Evolutionary conservation across 2,797 vertebrate species (phyloP), one percentile per base, ranked within the genome.

Genomic region (Helarctos malayanus): DNA sequence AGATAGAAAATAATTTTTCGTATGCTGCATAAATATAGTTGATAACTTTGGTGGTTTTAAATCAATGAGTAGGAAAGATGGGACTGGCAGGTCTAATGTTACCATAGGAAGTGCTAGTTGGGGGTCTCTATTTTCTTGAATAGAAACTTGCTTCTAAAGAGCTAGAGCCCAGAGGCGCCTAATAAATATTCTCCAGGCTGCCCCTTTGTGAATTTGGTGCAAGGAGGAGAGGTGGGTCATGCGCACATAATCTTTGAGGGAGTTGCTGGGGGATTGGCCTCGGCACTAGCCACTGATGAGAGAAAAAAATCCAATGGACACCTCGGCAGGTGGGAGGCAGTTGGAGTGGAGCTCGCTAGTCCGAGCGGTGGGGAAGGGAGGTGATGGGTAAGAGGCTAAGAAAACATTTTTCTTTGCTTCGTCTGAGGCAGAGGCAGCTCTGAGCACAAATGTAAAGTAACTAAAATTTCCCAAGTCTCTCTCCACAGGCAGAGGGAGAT

Each of bases 321-420:
- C 68, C 19, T 57, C 54, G 49, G 69, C 82, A 88, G 49, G 29
- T 35, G 57, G 89, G 49, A 76, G 63, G 38, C 78, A 52, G 63
- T 9, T 3, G 1, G 59, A 79, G 71, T 18, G 8, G 75, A 93
- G 78, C 78, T 41, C 84, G 57, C 82, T 76, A 49, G 52, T 69
- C 89, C 13, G 49, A 41, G 89, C 49, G 61, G 15, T 2, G 27
- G 79, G 56, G 63, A 80, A 61, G 65, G 59, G 88, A 92, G 80
- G 32, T 5, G 21, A 45, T 49, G 61, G 35, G 8, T 16, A 68
- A 76, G 35, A 56, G 25, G 61, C 23, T 89, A 78, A 45, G 81
- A 47, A 85, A 86, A 52, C 45, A 54, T 83, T 93, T 94, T 68
- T 87, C 54, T 15, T 63, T 47, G 78, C 85, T 93, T 79, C 47